Percentiles rank a stretch among this genome's conserved stretches.
Conservation (phyloP, 2,113 vertebrate genomes). For the Ceyx cyanopectus region DNA sequence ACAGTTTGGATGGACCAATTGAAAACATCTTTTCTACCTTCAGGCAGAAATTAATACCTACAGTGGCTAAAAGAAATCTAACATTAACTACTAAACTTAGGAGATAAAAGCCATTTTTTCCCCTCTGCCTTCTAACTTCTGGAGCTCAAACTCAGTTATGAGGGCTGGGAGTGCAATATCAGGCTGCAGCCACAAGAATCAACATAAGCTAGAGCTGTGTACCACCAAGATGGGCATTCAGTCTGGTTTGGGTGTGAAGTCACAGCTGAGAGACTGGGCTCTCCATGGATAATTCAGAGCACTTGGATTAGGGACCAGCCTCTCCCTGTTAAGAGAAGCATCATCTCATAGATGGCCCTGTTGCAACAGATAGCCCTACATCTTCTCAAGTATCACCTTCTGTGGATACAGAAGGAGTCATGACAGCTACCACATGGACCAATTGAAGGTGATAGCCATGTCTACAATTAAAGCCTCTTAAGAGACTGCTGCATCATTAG, state of each 20-base stretch:
- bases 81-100: not conserved
- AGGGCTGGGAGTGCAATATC: not conserved
- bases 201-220: not conserved
- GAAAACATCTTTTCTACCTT: not conserved
- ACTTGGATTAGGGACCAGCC: not conserved
- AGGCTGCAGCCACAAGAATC: not conserved
- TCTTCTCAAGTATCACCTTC: not conserved
- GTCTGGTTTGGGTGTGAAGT: not conserved
- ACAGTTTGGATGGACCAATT: not conserved
- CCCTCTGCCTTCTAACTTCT: not conserved
- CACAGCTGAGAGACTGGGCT: not conserved
- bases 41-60: not conserved
- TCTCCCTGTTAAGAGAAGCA: not conserved
- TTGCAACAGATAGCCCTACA: not conserved
- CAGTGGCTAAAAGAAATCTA: not conserved
- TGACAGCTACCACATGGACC: not conserved
- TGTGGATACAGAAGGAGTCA: not conserved
- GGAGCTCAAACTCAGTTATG: not conserved
- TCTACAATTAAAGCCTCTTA: not conserved
- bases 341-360: not conserved
- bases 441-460: not conserved
- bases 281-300: not conserved
- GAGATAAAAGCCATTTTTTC: not conserved
- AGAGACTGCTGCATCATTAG: not conserved
- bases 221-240: not conserved